Evolutionary conservation across 2,113 vertebrate species (phyloP).

Genomic region (Otis tarda): DNA sequence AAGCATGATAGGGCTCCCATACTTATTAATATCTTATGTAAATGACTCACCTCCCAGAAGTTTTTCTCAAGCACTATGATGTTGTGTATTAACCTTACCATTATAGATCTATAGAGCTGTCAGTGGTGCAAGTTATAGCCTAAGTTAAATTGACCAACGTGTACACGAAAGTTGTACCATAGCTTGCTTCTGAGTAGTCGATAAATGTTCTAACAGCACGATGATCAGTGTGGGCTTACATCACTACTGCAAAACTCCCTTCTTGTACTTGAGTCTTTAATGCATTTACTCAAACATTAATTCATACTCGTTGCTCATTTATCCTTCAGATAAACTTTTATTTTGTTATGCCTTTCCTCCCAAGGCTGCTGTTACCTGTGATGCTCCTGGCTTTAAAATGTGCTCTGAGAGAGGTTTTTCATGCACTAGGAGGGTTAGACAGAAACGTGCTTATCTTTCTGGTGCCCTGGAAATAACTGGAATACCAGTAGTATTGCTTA

Average conservation of each 20-base stretch:
- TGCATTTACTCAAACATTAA: background rate
- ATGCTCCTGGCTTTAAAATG: background rate
- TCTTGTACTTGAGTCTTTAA: background rate
- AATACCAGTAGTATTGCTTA: background rate
- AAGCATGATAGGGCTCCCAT: background rate
- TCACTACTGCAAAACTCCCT: background rate
- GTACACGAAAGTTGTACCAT: rapidly evolving
- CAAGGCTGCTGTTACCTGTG: background rate
- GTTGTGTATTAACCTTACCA: background rate
- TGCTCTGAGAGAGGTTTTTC: background rate
- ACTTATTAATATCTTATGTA: background rate
- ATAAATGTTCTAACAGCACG: rapidly evolving
- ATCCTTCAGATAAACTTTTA: background rate
- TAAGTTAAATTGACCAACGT: rapidly evolving
- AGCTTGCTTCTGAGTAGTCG: rapidly evolving
- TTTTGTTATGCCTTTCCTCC: background rate
- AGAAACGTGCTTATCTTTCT: background rate
- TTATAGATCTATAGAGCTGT: background rate
- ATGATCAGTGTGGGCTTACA: background rate
- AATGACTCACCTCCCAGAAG: background rate
- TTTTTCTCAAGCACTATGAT: background rate
- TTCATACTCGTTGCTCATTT: background rate
- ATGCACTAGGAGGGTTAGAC: background rate
- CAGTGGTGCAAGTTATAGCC: background rate
- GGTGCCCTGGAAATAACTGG: background rate